Evolutionary conservation across 2,113 vertebrate genomes (phyloP).

Genomic region (Pogona vitticeps): DNA sequence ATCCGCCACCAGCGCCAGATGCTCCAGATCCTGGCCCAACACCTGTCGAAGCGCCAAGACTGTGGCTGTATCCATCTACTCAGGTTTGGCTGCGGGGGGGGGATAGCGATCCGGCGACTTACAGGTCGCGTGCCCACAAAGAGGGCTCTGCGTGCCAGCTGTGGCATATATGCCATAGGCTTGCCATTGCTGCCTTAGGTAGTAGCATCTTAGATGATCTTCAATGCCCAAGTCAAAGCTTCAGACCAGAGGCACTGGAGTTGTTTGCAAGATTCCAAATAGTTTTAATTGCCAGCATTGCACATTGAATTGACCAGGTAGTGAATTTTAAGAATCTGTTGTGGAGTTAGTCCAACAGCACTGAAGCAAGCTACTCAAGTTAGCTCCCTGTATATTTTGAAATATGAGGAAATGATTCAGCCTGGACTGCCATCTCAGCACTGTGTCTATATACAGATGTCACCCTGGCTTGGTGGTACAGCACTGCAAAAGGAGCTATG

Average conservation of each 20-base stretch:
- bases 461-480: background rate
- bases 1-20: too few relatives aligned
- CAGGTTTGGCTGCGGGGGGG: too few relatives aligned
- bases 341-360: background rate
- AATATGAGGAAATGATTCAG: background rate
- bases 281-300: background rate
- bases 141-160: too few relatives aligned
- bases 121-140: too few relatives aligned
- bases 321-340: background rate
- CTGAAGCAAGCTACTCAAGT: background rate
- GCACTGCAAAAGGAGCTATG: background rate
- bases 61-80: too few relatives aligned
- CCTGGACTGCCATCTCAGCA: background rate
- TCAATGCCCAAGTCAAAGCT: background rate
- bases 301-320: background rate
- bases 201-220: background rate
- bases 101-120: too few relatives aligned
- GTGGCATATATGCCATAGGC: too few relatives aligned
- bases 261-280: background rate
- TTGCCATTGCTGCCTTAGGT: too few relatives aligned
- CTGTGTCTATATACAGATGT: background rate
- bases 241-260: background rate
- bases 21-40: background rate
- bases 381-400: background rate
- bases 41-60: background rate